Percentiles rank a stretch among this genome's conserved stretches.
phyloP scores from a whole-genome alignment of 2,797 vertebrate species.

The Pseudocheirus occidentalis region DNA sequence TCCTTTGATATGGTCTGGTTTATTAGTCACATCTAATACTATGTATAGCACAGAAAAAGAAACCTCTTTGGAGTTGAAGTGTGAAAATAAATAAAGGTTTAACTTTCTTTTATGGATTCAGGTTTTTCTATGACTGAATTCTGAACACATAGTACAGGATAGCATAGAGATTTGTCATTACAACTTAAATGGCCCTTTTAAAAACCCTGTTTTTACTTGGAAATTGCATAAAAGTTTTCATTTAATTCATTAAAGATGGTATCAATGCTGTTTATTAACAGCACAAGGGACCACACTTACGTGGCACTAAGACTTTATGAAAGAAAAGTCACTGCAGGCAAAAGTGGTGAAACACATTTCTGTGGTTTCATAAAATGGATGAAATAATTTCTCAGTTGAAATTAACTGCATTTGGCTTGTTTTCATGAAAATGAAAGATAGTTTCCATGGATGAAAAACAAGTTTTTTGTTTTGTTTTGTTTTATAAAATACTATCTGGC shows the following conservation, averaged over 20 bases:
- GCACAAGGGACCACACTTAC: not conserved
- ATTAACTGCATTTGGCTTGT: not conserved
- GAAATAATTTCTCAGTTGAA: not conserved
- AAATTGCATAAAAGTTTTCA: not conserved
- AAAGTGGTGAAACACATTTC: not conserved
- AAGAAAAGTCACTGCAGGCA: not conserved
- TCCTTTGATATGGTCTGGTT: accelerated
- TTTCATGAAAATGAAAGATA: not conserved
- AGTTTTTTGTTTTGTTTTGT: not conserved
- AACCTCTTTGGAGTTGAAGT: not conserved
- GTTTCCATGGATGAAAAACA: not conserved
- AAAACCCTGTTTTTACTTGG: too few relatives aligned
- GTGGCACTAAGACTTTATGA: accelerated
- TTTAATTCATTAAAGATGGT: accelerated
- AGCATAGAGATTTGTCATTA: not conserved
- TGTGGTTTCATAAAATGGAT: not conserved
- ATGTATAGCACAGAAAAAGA: accelerated
- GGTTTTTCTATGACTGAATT: not conserved
- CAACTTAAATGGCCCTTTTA: accelerated
- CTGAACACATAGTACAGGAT: not conserved
- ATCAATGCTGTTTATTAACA: not conserved
- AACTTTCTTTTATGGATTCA: not conserved
- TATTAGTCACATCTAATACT: not conserved
- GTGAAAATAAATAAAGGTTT: accelerated
- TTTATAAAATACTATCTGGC: not conserved